Conservation (phyloP, 2,113 vertebrate genomes). For the Tenebrosternarchus preto region DNA sequence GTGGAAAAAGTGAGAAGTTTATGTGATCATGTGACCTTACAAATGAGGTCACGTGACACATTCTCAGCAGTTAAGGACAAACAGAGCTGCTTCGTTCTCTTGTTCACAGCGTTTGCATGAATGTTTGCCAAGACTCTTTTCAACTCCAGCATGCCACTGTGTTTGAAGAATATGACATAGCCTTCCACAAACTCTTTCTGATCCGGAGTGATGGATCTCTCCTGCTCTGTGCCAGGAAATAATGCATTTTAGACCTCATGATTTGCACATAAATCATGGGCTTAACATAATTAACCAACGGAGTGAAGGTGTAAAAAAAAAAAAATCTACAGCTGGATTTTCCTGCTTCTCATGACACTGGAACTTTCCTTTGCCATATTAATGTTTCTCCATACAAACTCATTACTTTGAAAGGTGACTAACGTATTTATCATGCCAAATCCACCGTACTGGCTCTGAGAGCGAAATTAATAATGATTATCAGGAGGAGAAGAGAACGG, state of each 20-base stretch:
- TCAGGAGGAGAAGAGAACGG: slow-evolving; percentile 31
- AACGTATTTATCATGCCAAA: slow-evolving; percentile 52
- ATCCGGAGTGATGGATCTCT: slow-evolving; percentile 66
- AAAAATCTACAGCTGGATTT: slow-evolving; percentile 40
- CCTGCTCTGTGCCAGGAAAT: slow-evolving; percentile 64
- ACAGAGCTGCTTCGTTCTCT: not conserved
- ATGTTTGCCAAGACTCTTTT: not conserved
- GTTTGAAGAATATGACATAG: slow-evolving; percentile 52
- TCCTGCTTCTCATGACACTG: slow-evolving; percentile 55
- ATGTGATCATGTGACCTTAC: not conserved
- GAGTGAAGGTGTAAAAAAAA: slow-evolving; percentile 26
- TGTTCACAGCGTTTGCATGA: not conserved
- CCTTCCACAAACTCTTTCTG: slow-evolving; percentile 49
- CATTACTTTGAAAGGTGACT: slow-evolving; percentile 51
- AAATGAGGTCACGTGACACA: not conserved
- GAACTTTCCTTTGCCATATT: slow-evolving; percentile 47
- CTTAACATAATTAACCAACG: slow-evolving; percentile 67
- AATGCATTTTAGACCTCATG: slow-evolving; percentile 65
- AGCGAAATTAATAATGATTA: slow-evolving; percentile 45
- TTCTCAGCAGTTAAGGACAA: not conserved
- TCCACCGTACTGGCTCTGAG: slow-evolving; percentile 13
- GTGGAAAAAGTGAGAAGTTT: not conserved
- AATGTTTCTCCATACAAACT: slow-evolving; percentile 46
- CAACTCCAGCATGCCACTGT: not conserved
- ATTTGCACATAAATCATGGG: slow-evolving; percentile 72